Evolutionary conservation across 2,113 vertebrate species (phyloP), one percentile per base, ranked within the genome.

Genomic region (Furnarius figulus): DNA sequence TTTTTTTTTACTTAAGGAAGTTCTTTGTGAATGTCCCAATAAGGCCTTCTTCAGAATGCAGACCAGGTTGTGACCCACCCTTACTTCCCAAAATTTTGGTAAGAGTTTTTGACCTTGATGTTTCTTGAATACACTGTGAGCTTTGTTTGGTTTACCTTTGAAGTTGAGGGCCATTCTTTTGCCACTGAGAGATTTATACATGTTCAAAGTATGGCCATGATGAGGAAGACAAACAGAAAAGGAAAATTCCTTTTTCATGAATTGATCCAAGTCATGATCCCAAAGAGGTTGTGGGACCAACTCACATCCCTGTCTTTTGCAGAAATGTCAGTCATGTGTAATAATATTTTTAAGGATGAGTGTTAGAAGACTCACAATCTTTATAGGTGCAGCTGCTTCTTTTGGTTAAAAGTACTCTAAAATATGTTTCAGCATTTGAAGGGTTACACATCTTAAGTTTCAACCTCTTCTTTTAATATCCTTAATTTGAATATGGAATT

Each of bases 11-110:
- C 20, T 62, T n/a, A 25, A 40, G 11, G 9, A 63, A 53, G 7
- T 30, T 88, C 5, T 3, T 0, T 19, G 5, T 66, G 37, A 66
- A 24, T 0, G 0, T 52, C 19, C 6, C 3, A 1, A 15, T 40
- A 23, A 56, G 16, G 8, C 8, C 44, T 62, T 85, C 49, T 73
- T 46, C 13, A 19, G 16, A 87, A 50, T 24, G 14, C 8, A 28
- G 20, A 40, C 24, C 10, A 46, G 40, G 24, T 31, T 83, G n/a
- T 83, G 23, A 49, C 12, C 6, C 20, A 8, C 44, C 13, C 24
- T 79, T 58, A 35, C 70, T 53, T 72, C 28, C 21, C 46, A 59
- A 39, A 7, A 27, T 24, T 80, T 85, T 66, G 6, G 1, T 2
- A 49, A 53, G 33, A 24, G 25, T 39, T 82, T 74, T 9, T 65